These are phyloP conservation scores for Andinoacara biseriatus DNA, from an alignment of 2,113 vertebrate genomes.

Conservation along the genomic window DNA sequence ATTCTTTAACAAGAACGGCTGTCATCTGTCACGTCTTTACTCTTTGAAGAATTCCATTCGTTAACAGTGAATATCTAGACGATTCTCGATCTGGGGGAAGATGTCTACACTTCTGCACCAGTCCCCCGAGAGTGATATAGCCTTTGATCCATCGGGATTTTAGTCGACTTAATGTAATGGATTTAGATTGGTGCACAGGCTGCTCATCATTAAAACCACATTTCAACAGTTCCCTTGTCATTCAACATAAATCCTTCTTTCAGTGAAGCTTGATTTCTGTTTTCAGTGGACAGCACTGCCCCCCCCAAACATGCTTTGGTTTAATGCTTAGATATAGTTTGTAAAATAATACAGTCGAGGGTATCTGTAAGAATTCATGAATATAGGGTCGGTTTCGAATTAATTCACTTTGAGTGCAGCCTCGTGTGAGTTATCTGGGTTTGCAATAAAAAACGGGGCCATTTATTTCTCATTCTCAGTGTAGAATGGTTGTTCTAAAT, in stretches of 20 bases:
- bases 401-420: neutral
- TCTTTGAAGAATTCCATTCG: slow-evolving; percentile 38
- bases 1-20: slow-evolving; percentile 35
- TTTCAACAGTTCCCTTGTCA: neutral
- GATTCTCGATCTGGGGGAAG: slow-evolving; percentile 31
- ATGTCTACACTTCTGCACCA: neutral
- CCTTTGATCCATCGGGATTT: slow-evolving; percentile 65
- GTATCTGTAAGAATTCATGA: neutral
- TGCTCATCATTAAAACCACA: slow-evolving; percentile 43
- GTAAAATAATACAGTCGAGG: neutral
- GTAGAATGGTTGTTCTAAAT: slow-evolving; percentile 6
- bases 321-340: slow-evolving; percentile 9
- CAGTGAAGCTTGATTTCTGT: neutral
- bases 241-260: neutral
- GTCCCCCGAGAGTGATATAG: slow-evolving; percentile 21
- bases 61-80: slow-evolving; percentile 19
- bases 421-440: neutral
- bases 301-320: neutral
- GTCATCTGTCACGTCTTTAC: slow-evolving; percentile 8
- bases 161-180: slow-evolving; percentile 43
- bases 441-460: neutral
- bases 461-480: slow-evolving; percentile 6
- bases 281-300: slow-evolving; percentile 20
- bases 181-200: slow-evolving; percentile 26
- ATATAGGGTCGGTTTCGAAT: neutral